These are phyloP conservation scores for Gambusia yucatana DNA, from an alignment of 2,797 vertebrate species.

Conservation along the genomic window DNA sequence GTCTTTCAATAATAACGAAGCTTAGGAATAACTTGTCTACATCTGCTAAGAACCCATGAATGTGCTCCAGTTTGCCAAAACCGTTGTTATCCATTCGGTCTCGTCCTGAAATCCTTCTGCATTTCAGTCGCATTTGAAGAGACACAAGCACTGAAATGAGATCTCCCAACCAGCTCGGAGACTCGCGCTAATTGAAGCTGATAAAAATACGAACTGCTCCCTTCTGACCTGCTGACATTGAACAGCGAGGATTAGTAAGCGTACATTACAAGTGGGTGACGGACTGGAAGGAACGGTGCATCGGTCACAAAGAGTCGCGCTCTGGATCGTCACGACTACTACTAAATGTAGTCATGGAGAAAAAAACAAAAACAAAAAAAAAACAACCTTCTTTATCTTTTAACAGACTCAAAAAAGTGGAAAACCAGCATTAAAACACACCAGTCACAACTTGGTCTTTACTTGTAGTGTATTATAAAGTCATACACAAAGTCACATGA, in stretches of 20 bases:
- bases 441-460: conserved; percentile 42
- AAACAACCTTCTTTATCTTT: conserved; percentile 21
- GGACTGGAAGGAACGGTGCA: conserved; percentile 58
- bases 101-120: conserved; percentile 50
- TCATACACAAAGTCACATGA: conserved; percentile 45
- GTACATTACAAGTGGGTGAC: conserved; percentile 94
- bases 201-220: conserved; percentile 91
- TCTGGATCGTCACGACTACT: conserved; percentile 10
- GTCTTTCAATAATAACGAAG: conserved; percentile 16
- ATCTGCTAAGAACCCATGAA: conserved; percentile 13
- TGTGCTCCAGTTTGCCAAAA: conserved; percentile 35
- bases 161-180: conserved; percentile 83
- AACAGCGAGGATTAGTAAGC: conserved; percentile 87
- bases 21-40: conserved; percentile 17
- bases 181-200: conserved; percentile 91
- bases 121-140: conserved; percentile 63
- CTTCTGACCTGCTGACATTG: conserved; percentile 93
- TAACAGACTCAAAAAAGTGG: not conserved
- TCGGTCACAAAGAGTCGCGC: conserved; percentile 30
- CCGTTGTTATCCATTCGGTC: conserved; percentile 48
- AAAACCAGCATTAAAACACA: not conserved
- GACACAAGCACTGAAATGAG: conserved; percentile 84
- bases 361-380: conserved; percentile 2
- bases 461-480: conserved; percentile 42
- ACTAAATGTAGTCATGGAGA: conserved; percentile 18